A percentile compares a stretch with the other conserved stretches of the same genome.
Conservation (phyloP, 2,113 vertebrate species). For the Pheucticus melanocephalus region DNA sequence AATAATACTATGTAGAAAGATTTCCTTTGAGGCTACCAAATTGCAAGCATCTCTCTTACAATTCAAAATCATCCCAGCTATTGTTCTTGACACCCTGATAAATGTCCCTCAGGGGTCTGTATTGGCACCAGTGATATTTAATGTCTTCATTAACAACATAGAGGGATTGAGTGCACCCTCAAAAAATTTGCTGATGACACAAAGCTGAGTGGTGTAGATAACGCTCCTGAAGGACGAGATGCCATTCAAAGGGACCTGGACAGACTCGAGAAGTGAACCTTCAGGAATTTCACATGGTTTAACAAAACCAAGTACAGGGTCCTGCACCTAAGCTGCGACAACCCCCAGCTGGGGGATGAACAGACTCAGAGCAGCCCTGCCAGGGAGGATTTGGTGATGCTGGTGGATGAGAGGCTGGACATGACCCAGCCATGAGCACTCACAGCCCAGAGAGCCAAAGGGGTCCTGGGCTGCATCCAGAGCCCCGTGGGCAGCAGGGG, state of each 20-base stretch:
- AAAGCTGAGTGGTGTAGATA: background rate
- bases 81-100: background rate
- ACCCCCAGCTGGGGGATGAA: accelerated
- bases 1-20: background rate
- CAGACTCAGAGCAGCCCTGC: background rate
- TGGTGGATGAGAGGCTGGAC: background rate
- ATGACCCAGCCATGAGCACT: background rate
- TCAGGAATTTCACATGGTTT: accelerated
- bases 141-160: background rate
- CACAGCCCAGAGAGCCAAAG: background rate
- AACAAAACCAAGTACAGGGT: background rate
- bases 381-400: accelerated
- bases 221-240: accelerated
- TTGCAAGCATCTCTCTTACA: background rate
- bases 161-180: background rate
- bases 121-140: background rate
- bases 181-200: background rate
- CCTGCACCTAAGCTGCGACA: background rate
- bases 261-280: background rate
- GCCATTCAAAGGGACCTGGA: background rate
- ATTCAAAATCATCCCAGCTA: background rate
- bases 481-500: background rate
- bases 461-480: background rate
- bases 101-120: accelerated
- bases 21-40: background rate